Base-by-base conservation (phyloP, 2,113 vertebrate genomes). In the Ciconia maguari region DNA sequence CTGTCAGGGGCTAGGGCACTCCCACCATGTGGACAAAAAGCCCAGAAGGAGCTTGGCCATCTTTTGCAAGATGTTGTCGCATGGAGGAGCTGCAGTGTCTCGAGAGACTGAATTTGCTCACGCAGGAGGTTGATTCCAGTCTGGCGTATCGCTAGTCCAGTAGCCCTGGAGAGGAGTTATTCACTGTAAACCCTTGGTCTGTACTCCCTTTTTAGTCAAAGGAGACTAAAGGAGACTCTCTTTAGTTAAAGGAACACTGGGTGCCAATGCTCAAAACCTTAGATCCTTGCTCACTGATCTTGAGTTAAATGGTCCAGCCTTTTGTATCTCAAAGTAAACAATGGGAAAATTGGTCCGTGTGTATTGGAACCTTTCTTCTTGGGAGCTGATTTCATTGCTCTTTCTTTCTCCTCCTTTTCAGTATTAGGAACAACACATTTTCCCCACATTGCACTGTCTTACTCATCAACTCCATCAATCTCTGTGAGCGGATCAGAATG, bases 341-440 rank as follows among this genome's bases (percentile, higher is more conserved):
- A 1, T 16, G 29, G 61, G 69, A 3, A 89, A 57, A 55, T 6
- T 27, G 25, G 27, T 7, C 25, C 3, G 0, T 41, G 8, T 36
- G 11, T 54, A 6, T 48, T 2, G 1, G 14, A 91, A 17, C n/a
- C 16, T 71, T 78, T 80, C 58, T 65, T 61, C 61, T 14, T 62
- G 26, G n/a, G 58, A 87, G 24, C 30, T 36, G 30, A 65, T 87
- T 68, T 85, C 2, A 2, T 26, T 65, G 29, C 30, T 75, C 52
- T 41, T 85, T 72, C 34, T 71, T 66, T 44, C 41, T 4, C 8
- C 15, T 96, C 38, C 16, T 51, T 76, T 80, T 57, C 90, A 99
- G 99, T 42, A 97, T 99, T 83, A 98, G 90, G 84, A 94, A 98
- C 34, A 98, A 98, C 13, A 55, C 8, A 0, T 97, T 99, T 57